These are phyloP conservation scores for Parnassius glacialis DNA, from an alignment of 2,888 invertebrate species.

Conservation along the genomic window DNA sequence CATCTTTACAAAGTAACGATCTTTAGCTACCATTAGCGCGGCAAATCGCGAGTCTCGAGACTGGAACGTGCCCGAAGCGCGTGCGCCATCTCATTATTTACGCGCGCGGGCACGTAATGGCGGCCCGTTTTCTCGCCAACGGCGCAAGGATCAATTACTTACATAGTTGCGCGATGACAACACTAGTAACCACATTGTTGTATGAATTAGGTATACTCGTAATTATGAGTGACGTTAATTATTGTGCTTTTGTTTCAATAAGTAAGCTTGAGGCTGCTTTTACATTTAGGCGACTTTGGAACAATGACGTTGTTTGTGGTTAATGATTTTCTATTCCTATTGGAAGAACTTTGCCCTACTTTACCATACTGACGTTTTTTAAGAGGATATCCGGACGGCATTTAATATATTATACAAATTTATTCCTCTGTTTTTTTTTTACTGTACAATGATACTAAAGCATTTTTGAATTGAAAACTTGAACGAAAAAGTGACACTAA, in stretches of 20 bases:
- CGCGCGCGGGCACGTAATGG: constrained; percentile 31
- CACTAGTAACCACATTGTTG: constrained; percentile 15
- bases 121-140: constrained; percentile 19
- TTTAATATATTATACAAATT: too few species aligned
- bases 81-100: constrained; percentile 29
- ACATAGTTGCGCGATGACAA: constrained; percentile 39
- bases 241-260: neutral
- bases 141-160: constrained; percentile 16
- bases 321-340: too few species aligned
- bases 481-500: too few species aligned
- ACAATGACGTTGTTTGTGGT: too few species aligned
- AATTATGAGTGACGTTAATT: constrained; percentile 3
- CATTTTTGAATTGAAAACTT: too few species aligned
- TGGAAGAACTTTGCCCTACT: too few species aligned
- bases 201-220: neutral
- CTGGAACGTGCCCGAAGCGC: constrained; percentile 27
- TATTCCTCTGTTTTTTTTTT: too few species aligned
- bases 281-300: too few species aligned
- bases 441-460: too few species aligned
- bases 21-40: constrained; percentile 23
- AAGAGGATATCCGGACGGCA: too few species aligned
- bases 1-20: constrained; percentile 26
- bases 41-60: constrained; percentile 17
- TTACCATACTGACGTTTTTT: too few species aligned
- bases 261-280: neutral